Evolutionary conservation across 2,113 vertebrate genomes (phyloP).

Genomic region (Sclerurus mexicanus): DNA sequence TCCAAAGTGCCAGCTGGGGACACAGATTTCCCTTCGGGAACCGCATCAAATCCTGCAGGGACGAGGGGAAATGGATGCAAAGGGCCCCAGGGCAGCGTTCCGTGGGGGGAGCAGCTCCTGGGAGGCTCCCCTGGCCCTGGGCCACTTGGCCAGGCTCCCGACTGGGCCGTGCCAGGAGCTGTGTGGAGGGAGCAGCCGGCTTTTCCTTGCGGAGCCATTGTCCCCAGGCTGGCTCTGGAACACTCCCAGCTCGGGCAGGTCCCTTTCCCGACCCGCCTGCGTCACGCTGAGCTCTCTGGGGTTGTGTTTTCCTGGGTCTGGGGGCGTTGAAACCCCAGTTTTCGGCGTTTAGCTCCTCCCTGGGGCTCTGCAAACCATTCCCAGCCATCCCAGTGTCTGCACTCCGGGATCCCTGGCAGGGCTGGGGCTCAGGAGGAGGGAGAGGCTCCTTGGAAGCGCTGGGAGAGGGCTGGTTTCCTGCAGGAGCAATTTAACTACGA

Average conservation of each 20-base stretch:
- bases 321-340: fast-evolving
- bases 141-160: background rate
- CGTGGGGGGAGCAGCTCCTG: background rate
- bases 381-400: background rate
- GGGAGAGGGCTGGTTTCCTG: background rate
- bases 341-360: background rate
- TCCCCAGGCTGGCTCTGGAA: background rate
- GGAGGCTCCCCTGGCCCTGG: background rate
- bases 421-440: fast-evolving
- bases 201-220: background rate
- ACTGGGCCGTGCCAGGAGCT: background rate
- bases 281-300: fast-evolving
- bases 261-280: background rate
- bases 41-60: too few species aligned
- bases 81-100: fast-evolving
- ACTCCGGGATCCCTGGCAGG: too few species aligned
- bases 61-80: fast-evolving
- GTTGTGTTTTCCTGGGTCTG: background rate
- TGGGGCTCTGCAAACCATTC: background rate
- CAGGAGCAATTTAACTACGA: background rate
- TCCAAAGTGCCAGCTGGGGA: fast-evolving
- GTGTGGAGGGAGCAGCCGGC: background rate
- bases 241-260: fast-evolving
- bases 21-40: fast-evolving
- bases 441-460: fast-evolving